These are phyloP conservation scores for Patella pellucida DNA, from an alignment of 2,888 invertebrate genomes.

Conservation along the genomic window DNA sequence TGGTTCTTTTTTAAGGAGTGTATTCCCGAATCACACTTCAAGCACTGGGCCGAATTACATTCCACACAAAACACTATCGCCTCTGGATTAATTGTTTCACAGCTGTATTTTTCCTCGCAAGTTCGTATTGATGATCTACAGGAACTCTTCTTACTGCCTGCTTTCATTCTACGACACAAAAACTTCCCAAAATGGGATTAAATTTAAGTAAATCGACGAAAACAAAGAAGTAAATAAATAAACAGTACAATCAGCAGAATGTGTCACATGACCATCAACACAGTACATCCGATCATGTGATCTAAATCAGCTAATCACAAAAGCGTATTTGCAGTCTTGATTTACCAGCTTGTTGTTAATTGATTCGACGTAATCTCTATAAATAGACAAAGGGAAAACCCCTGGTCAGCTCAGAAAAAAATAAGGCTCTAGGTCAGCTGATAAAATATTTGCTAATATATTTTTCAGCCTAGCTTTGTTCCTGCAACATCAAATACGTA, in stretches of 20 bases:
- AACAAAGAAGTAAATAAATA: neutral
- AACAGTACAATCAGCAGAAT: neutral
- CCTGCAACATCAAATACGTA: too few species aligned
- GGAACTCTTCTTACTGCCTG: neutral
- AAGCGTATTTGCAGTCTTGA: neutral
- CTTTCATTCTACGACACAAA: neutral
- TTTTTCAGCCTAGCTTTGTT: too few species aligned
- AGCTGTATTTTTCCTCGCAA: constrained; percentile 66
- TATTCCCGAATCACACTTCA: constrained; percentile 63
- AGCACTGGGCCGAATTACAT: constrained; percentile 69
- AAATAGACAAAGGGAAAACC: neutral
- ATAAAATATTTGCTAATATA: too few species aligned
- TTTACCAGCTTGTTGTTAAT: constrained; percentile 1
- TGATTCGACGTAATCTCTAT: neutral
- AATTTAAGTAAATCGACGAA: neutral
- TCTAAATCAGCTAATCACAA: neutral
- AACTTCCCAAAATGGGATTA: neutral
- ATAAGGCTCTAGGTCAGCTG: too few species aligned
- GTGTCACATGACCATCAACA: neutral
- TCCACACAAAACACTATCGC: constrained; percentile 66
- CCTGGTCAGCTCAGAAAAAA: too few species aligned
- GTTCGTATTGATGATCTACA: constrained; percentile 54
- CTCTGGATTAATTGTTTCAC: constrained; percentile 56
- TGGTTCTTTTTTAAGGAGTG: constrained; percentile 55
- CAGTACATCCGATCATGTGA: constrained; percentile 1